Evolutionary conservation across 2,113 vertebrate genomes (phyloP).

Genomic region (Sinocyclocheilus anshuiensis): DNA sequence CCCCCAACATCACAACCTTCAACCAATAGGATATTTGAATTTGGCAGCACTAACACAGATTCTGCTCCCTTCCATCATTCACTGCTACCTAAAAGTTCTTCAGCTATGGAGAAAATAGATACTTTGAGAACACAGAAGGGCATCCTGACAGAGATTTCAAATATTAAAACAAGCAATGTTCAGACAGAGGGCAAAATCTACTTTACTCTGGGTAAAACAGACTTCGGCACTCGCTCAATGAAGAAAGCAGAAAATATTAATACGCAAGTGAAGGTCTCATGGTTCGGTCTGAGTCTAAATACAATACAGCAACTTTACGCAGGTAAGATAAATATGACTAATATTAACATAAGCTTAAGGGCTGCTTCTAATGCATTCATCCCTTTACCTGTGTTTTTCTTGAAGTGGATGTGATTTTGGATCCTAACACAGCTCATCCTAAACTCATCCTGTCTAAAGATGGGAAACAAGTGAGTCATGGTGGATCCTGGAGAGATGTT

Average conservation of each 20-base stretch:
- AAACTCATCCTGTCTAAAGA: conserved; percentile 22
- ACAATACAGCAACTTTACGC: conserved; percentile 11
- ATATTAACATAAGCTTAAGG: neutral
- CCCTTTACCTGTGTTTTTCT: neutral
- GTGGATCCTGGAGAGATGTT: conserved; percentile 11
- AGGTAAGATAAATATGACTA: neutral
- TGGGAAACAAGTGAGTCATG: conserved; percentile 8
- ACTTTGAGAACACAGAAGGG: neutral
- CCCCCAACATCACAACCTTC: neutral
- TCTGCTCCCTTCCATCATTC: neutral
- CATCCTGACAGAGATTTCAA: neutral
- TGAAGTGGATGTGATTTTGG: conserved; percentile 25
- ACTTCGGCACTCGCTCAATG: neutral
- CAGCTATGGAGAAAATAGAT: conserved; percentile 1
- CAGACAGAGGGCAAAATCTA: conserved; percentile 13
- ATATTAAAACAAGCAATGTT: neutral
- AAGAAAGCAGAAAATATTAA: neutral
- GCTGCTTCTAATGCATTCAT: neutral
- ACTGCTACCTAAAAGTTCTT: neutral
- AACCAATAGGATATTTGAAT: neutral
- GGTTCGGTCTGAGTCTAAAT: neutral
- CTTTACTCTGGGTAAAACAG: conserved; percentile 23
- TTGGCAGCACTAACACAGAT: neutral
- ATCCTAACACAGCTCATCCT: conserved; percentile 24
- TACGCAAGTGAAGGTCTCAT: neutral